A percentile compares a stretch with the other conserved stretches of the same genome.
Conservation (phyloP, 2,113 vertebrate genomes). For the Corythoichthys haematopterus region DNA sequence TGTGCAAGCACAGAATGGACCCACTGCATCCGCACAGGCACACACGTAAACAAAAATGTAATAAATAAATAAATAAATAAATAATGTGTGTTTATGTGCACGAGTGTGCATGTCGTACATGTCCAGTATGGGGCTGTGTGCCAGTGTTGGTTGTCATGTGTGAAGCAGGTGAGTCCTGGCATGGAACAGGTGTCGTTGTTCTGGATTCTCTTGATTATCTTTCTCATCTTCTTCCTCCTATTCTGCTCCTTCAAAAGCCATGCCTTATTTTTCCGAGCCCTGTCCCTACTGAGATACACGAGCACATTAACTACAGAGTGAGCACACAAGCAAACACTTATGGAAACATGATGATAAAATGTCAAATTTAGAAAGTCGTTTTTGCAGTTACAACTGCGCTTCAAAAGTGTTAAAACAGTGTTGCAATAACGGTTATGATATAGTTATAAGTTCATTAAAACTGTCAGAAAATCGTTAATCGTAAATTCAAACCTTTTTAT, state of each 20-base stretch:
- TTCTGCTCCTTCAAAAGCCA: conserved; percentile 90
- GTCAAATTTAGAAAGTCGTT: too few species aligned
- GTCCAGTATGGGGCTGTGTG: conserved; percentile 95
- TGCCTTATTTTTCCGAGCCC: conserved; percentile 80
- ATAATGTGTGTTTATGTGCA: too few species aligned
- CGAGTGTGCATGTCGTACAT: conserved; percentile 67
- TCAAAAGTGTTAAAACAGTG: too few species aligned
- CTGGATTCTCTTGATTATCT: conserved; percentile 88
- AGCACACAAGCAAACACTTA: conserved; percentile 3
- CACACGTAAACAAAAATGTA: background rate
- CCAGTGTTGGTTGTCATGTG: conserved; percentile 97
- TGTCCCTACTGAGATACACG: conserved; percentile 69
- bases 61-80: background rate
- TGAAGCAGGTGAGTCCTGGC: conserved; percentile 96
- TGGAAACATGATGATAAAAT: too few species aligned
- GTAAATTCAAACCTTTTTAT: too few species aligned
- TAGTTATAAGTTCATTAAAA: too few species aligned
- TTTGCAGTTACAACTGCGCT: too few species aligned
- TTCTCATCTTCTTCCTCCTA: conserved; percentile 89
- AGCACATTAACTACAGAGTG: too few species aligned
- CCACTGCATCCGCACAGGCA: conserved; percentile 72
- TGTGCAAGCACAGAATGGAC: conserved; percentile 96
- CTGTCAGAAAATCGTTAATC: too few species aligned
- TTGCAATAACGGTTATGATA: too few species aligned
- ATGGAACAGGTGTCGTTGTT: conserved; percentile 96